These are phyloP conservation scores for Lucinisca nassula DNA, from an alignment of 2,888 invertebrate genomes.

Conservation along the genomic window DNA sequence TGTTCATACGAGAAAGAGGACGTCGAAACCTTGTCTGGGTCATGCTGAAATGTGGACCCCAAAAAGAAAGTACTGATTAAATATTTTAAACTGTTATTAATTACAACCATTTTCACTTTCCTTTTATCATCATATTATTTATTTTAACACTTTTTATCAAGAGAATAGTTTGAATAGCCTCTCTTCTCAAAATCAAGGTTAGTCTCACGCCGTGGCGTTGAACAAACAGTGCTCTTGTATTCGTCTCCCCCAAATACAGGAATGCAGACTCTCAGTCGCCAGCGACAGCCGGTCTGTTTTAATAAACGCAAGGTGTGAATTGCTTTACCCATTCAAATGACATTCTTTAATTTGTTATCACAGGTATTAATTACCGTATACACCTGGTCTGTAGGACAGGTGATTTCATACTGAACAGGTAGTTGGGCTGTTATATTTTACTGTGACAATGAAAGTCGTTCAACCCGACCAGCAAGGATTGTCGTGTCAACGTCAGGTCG, in stretches of 20 bases:
- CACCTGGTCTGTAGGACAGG: conserved; percentile 16
- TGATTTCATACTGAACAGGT: not conserved
- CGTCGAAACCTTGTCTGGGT: too few relatives aligned
- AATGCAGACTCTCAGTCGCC: conserved; percentile 75
- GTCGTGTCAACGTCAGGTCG: too few relatives aligned
- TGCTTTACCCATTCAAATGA: conserved; percentile 70
- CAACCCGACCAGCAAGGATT: too few relatives aligned
- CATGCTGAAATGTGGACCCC: too few relatives aligned
- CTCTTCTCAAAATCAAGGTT: not conserved
- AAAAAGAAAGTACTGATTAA: too few relatives aligned
- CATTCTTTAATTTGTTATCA: conserved; percentile 17
- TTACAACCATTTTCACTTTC: not conserved
- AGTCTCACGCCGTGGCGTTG: conserved; percentile 32
- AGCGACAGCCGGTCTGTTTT: conserved; percentile 63
- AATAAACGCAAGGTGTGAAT: conserved; percentile 74
- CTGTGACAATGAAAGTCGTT: too few relatives aligned
- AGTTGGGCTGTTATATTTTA: too few relatives aligned
- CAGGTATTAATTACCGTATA: conserved; percentile 58
- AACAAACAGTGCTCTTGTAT: conserved; percentile 44
- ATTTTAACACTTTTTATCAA: conserved; percentile 4
- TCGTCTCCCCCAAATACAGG: conserved; percentile 31
- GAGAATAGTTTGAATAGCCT: not conserved
- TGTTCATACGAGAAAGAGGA: too few relatives aligned
- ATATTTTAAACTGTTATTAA: too few relatives aligned
- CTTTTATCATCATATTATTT: not conserved